Base-by-base conservation (phyloP, 2,888 invertebrate genomes). In the Xestobium rufovillosum region DNA sequence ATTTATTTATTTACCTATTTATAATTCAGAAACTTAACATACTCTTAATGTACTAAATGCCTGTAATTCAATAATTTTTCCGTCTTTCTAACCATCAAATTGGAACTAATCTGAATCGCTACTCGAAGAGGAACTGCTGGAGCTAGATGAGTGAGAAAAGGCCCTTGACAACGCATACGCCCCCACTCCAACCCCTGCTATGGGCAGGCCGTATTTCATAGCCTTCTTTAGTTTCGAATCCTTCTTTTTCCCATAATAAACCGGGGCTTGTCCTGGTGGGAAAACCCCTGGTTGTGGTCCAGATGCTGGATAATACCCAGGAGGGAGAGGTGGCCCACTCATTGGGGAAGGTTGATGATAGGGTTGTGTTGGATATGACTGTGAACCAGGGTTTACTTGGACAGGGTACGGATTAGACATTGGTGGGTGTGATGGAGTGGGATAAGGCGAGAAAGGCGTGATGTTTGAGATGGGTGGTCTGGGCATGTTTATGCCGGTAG, bases 111-210 rank as follows among this genome's bases (percentile, higher is more conserved):
- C 13, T 1, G 32, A 36, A 23, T 43, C 38, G 16, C 37, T 36
- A 19, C 38, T 34, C n/a, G 39, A 42, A 31, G 42, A 36, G 17
- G 39, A 39, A 12, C 29, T 41, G n/a, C 26, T 27, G 9, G 15
- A 30, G 29, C 33, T 37, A 26, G 26, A 23, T 27, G 19, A 26
- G 26, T 36, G 25, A 28, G 35, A 29, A 3, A 71, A 68, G 0
- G 71, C 70, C 3, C 74, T 73, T 1, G 66, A 70, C 2, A 75
- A 49, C 9, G 73, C 74, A 54, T 75, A 76, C 0, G 73, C 75
- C 0, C 75, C 75, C 0, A 75, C 57, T 0, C 74, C 75, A 12
- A 49, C 59, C 12, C 63, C 63, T 13, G 65, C 66, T 3, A 61
- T 36, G 1, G 67, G 67, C 36, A 67, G 31, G 9, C 67, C 68